These are phyloP conservation scores for Antrozous pallidus DNA, from an alignment of 2,797 vertebrate species.

Conservation along the genomic window DNA sequence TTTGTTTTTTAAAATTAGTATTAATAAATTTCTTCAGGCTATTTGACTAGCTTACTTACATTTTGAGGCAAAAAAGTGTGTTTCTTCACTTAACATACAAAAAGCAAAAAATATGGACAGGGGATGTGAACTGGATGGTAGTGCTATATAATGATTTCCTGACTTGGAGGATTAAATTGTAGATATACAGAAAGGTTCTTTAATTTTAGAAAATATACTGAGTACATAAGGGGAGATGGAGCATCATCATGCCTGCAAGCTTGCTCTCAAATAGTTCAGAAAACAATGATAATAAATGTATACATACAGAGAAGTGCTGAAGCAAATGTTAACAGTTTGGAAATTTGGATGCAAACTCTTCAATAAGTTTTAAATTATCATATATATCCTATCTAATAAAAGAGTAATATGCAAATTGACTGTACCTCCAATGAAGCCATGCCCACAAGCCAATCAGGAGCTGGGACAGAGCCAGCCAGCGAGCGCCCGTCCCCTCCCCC, in stretches of 20 bases:
- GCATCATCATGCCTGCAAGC: background rate
- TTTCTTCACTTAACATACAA: conserved; percentile 26
- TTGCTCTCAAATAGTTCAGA: conserved; percentile 40
- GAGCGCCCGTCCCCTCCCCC: too few relatives aligned
- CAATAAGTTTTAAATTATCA: conserved; percentile 16
- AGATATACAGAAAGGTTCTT: background rate
- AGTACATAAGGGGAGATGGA: background rate
- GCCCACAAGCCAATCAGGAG: too few relatives aligned
- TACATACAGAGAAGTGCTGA: background rate
- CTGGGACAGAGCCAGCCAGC: too few relatives aligned
- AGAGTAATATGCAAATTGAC: too few relatives aligned
- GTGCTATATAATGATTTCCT: background rate
- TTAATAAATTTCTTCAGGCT: background rate
- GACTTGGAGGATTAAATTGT: background rate
- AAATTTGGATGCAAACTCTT: conserved; percentile 25
- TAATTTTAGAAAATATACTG: conserved; percentile 1
- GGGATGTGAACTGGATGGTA: background rate
- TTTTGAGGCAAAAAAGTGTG: background rate
- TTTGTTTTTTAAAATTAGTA: background rate
- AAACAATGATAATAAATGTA: conserved; percentile 8
- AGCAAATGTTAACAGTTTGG: background rate
- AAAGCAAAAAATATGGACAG: conserved; percentile 40
- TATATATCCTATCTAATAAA: too few relatives aligned
- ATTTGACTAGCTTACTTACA: background rate
- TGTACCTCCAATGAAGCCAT: too few relatives aligned